Evolutionary conservation across 35 echinoderm and acorn worm genomes (phyloP), one percentile per base, ranked within the genome.

Genomic region (Ophiothrix spiculata): DNA sequence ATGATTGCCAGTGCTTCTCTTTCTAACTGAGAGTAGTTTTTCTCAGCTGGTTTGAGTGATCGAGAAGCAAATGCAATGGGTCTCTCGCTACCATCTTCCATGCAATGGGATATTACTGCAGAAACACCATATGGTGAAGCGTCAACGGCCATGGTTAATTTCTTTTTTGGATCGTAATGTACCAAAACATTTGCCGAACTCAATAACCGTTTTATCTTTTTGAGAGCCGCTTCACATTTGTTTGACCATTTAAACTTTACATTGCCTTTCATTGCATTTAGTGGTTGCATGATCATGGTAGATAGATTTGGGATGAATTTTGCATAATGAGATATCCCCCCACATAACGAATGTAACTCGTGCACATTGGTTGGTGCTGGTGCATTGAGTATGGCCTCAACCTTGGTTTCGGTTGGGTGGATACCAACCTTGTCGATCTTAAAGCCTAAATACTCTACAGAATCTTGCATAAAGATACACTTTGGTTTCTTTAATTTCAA

Each of bases 21-120:
- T 21, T 93, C 91, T 31, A 69, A 88, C 37, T 93, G 91, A 8
- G 91, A 80, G 80, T 87, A 94, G 23, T 94, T 94, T 37, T 39
- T 6, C 39, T 93, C 91, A 42, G 64, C 79, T 31, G 39, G 29
- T 19, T 33, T 56, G 12, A 89, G 37, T 38, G 81, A 85, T 35
- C 82, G 45, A 36, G 91, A 93, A 25, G 86, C 91, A 49, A 85
- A 88, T 8, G 91, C 73, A 0, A 93, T 85, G 11, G 91, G 81
- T 28, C 80, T 73, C n/a, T 94, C 92, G 33, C 32, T 75, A 3
- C 83, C 83, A 56, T 93, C 77, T 36, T 36, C 36, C 60, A 81
- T 79, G 17, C 35, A 36, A 74, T 90, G 87, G 40, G 81, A 86
- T 39, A 93, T 84, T 15, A 85, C 91, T 64, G 87, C 87, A 39